Evolutionary conservation across 64 coral and sea anemone species (phyloP), one percentile per base, ranked within the genome.

Genomic region (Hydrozoanthus tunicans): DNA sequence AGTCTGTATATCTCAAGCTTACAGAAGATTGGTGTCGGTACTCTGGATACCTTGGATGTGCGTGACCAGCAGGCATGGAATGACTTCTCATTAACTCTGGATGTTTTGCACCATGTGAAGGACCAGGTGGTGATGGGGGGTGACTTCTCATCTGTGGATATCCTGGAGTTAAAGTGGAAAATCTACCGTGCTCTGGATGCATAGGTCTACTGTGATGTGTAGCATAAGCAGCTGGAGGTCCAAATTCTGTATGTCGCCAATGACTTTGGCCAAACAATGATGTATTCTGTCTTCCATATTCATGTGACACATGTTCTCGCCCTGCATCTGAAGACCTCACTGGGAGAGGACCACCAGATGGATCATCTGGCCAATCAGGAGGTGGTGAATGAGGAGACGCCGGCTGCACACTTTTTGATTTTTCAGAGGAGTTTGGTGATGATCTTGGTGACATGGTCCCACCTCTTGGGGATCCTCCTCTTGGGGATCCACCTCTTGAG

Each of bases 341-440:
- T 59, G 43, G 79, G 8, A 27, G 71, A 51, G 59, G 6, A 53
- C 14, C 54, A 43, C 6, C 51, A 13, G 72, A 23, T 53, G 27
- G 73, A 9, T 61, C 17, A 8, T 58, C 64, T 53, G 77, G 79
- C 70, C 75, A 90, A 60, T 61, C 64, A 69, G 79, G 58, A 6
- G 12, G 26, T 82, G 62, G 88, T 78, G 54, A 67, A 59, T 61
- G 83, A 80, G 72, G 61, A 66, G 52, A 83, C 15, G 51, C 14
- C 6, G 67, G 57, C 6, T 90, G 78, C 70, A 60, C 26, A 9
- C 27, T 64, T 64, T 79, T 76, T 55, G 51, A 12, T 64, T 86
- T 90, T 25, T 60, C 83, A 59, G 91, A 70, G 51, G 64, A 70
- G 43, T 60, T 79, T 56, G 92, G 86, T 13, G 86, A 94, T 60